A percentile compares a stretch with the other conserved stretches of the same genome.
Evolutionary conservation across 1,140 invertebrate species (phyloP).

Genomic region (Drosophila ohnishii): DNA sequence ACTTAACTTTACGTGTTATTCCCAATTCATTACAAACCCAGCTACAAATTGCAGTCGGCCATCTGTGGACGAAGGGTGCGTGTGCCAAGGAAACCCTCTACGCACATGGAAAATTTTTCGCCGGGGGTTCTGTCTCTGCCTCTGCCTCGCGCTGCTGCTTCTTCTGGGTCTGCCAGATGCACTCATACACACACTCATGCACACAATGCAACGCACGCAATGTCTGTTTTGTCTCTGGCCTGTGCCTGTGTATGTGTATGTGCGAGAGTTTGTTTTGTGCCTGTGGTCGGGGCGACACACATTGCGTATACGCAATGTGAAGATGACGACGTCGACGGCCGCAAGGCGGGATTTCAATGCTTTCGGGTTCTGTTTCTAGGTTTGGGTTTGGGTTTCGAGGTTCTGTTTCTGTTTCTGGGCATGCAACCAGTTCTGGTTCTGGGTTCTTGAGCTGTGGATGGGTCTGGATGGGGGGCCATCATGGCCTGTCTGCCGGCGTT

Average conservation of each 20-base stretch:
- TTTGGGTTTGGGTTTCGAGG: slow-evolving; percentile 18
- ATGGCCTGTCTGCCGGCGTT: slow-evolving; percentile 57
- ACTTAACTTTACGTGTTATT: slow-evolving; percentile 2
- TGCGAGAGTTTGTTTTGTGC: slow-evolving; percentile 35
- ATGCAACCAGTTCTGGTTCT: slow-evolving; percentile 18
- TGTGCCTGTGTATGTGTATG: slow-evolving; percentile 5
- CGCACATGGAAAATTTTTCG: slow-evolving; percentile 33
- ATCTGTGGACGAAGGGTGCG: slow-evolving; percentile 33
- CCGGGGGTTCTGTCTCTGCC: slow-evolving; percentile 30
- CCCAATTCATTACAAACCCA: slow-evolving; percentile 36
- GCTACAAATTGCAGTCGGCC: slow-evolving; percentile 36
- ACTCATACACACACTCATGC: slow-evolving; percentile 27
- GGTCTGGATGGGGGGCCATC: slow-evolving; percentile 9
- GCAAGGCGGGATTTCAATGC: slow-evolving; percentile 67
- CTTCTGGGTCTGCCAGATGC: slow-evolving; percentile 45
- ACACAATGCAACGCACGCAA: slow-evolving; percentile 71
- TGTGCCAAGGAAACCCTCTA: slow-evolving; percentile 42
- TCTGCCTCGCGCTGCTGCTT: slow-evolving; percentile 8
- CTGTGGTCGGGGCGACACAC: slow-evolving; percentile 70
- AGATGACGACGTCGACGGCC: slow-evolving; percentile 55
- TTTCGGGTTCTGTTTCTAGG: slow-evolving; percentile 18
- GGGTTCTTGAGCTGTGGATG: background rate
- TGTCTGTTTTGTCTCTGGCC: slow-evolving; percentile 50
- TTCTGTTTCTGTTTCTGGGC: slow-evolving; percentile 19
- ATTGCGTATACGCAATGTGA: slow-evolving; percentile 67